These are phyloP conservation scores for Gastrophryne carolinensis DNA, from an alignment of 2,797 vertebrate species.

Conservation along the genomic window DNA sequence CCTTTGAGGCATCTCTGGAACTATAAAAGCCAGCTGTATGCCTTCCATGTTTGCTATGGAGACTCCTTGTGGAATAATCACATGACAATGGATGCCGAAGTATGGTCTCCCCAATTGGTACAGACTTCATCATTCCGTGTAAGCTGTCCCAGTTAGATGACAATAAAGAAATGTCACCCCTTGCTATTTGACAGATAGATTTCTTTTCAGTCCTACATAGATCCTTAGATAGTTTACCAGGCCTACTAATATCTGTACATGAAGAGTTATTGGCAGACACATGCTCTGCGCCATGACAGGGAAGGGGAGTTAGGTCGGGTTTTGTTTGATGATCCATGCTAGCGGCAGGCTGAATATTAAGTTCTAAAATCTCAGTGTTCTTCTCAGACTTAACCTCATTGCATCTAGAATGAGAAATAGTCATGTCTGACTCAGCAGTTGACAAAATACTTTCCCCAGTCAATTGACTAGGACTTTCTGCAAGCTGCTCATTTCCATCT, in stretches of 20 bases:
- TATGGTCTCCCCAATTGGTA: slow-evolving; percentile 70
- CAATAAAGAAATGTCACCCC: slow-evolving; percentile 82
- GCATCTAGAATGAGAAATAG: background rate
- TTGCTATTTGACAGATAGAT: slow-evolving; percentile 81
- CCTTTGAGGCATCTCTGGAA: slow-evolving; percentile 72
- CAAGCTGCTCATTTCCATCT: background rate
- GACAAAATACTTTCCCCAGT: background rate
- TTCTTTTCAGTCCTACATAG: slow-evolving; percentile 67
- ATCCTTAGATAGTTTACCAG: slow-evolving; percentile 63
- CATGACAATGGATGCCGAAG: slow-evolving; percentile 75
- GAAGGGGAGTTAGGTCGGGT: background rate
- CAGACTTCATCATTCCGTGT: slow-evolving; percentile 84
- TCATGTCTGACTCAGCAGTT: background rate
- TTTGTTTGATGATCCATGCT: background rate
- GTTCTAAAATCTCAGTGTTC: background rate
- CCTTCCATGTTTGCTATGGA: slow-evolving; percentile 75
- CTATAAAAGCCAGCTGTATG: slow-evolving; percentile 72
- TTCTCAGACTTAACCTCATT: background rate
- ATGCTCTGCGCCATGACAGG: background rate
- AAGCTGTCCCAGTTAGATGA: slow-evolving; percentile 90
- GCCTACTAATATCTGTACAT: slow-evolving; percentile 24
- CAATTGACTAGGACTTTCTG: slow-evolving; percentile 2
- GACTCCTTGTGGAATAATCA: slow-evolving; percentile 78
- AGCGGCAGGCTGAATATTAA: background rate
- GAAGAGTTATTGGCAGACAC: background rate